Evolutionary conservation across 2,888 invertebrate genomes (phyloP), one percentile per base, ranked within the genome.

Genomic region (Meghimatium bilineatum): DNA sequence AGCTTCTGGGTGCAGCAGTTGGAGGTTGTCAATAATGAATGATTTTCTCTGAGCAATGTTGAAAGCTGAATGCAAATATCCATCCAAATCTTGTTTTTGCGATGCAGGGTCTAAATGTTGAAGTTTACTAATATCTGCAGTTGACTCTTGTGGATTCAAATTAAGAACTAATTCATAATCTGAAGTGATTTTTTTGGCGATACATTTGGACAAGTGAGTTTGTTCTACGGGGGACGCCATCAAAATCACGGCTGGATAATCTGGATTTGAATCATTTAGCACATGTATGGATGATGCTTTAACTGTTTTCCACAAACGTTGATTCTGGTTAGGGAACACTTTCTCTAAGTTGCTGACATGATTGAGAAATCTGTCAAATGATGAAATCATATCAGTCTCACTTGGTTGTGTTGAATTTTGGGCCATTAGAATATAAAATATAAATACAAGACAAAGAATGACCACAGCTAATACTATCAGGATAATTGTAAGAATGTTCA

Each of bases 21-120:
- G 91, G 60, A 92, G 78, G 84, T 91, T 89, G 52, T 89, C 89
- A 26, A 92, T 74, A 1, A 91, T 86, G 5, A 90, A 90, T n/a
- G 87, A 88, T 32, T 85, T 86, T 6, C 86, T 85, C 32, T 81
- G 85, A 6, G 86, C 85, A 1, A 76, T 79, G 2, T 83, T 78
- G 66, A 91, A 87, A 52, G 86, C 82, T 20, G 80, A 49, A 38
- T 85, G 84, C 32, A 92, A 78, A 77, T 85, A 84, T 17, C 88
- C 52, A 81, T 92, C 91, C 20, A 92, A 82, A 20, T 60, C 17
- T 29, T 80, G n/a, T 63, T 87, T 87, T 72, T 87, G 86, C 5
- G 63, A n/a, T 26, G 80, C 82, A 38, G 80, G 49, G 17, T 88
- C 85, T n/a, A 87, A 71, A 74, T 90, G 88, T 0, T 77, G 85